Base-by-base conservation (phyloP, 1,140 invertebrate genomes). In the Caerostris darwini region DNA sequence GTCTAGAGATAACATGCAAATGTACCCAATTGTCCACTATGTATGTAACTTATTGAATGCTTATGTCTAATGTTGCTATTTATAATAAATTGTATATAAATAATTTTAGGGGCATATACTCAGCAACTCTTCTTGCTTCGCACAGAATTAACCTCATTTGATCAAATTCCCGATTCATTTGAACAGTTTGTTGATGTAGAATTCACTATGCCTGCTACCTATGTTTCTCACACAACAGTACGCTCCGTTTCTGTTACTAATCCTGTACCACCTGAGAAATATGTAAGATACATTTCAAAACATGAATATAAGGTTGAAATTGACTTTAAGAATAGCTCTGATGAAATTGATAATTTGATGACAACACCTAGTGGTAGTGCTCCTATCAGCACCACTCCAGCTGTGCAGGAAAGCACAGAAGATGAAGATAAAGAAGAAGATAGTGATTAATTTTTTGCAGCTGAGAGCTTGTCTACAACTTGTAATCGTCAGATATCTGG, bases 161-260 rank as follows among this genome's bases (percentile, higher is more conserved):
- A 99, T 96, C 98, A 99, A 96, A 98, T 99, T 95, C 99, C 99
- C 17, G 98, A 99, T 90, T 97, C 98, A 96, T 97, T 99, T 95
- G 97, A 98, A 64, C 97, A 98, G 94, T 98, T 97, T 96, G 98
- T 98, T 95, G 97, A 98, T 96, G 98, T 99, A 7, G 99, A 99
- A 96, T 99, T 99, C 96, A 99, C 98, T 19, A 99, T 99, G 99
- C 99, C 99, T 54, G 98, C 98, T 85, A 99, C 99, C 59, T 99
- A 99, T 95, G 98, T 99, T 85, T 99, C 98, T 54, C 99, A 99
- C 96, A 99, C 98, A 81, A 99, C 99, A 19, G 98, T 99, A 94
- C 97, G 99, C 95, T 99, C 99, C 92, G 97, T 99, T 93, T 97
- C 98, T 95, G 95, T 95, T 95, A 98, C 98, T 95, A 98, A 97